Evolutionary conservation across 2,797 vertebrate species (phyloP), one percentile per base, ranked within the genome.

Genomic region (Parambassis ranga): DNA sequence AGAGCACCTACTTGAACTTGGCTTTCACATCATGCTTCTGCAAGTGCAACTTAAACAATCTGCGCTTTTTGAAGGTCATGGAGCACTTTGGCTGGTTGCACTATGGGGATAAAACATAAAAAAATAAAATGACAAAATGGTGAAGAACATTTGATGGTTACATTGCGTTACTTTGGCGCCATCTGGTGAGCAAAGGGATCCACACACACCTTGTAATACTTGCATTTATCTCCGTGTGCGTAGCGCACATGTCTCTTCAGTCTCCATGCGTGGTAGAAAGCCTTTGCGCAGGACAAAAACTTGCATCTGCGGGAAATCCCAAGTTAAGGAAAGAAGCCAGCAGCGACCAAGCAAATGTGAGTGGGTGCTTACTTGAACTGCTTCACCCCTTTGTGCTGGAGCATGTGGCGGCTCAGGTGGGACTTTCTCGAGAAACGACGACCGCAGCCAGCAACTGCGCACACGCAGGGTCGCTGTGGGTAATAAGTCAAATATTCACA

Each of bases 21-120:
- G 46, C 31, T 5, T 80, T 5, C 9, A 64, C 10, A 0, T 41
- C 53, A 23, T 95, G 94, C 8, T 77, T 65, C 4, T 65, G 50
- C 3, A 88, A 35, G 48, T 94, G 93, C 18, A 79, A 14, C 49
- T 91, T 93, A 7, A 86, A 85, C n/a, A 30, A 3, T 2, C 77
- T 80, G 22, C 91, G 90, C 65, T 94, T 94, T 48, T 71, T 89
- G 78, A 95, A 95, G 22, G 76, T 87, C 73, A 70, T 24, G 0
- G 56, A 14, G 65, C 94, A 95, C n/a, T 73, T 76, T 2, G 76
- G 43, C 23, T 83, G 83, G 1, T 22, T 50, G 32, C 94, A 95
- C 94, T 94, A 39, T 1, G 16, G 15, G n/a, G 15, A 2, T 27
- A 14, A 11, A 28, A 31, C 2, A 18, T 6, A 4, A 6, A 38